Base-by-base conservation (phyloP, 2,888 invertebrate species). In the Camptogramma bilineatum region DNA sequence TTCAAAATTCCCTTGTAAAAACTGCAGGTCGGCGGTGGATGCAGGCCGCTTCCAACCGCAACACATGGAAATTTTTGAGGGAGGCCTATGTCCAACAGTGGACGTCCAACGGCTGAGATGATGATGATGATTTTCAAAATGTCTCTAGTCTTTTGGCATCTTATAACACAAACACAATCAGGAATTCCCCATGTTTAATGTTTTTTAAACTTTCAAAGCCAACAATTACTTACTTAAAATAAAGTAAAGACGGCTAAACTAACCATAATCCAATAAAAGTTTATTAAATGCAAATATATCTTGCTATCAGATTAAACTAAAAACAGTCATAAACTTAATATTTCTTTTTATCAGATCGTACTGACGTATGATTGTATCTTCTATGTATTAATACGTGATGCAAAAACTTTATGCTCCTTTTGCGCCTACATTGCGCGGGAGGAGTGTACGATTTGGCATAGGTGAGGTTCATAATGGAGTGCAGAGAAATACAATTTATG, bases 161-260 rank as follows among this genome's bases (percentile, higher is more conserved):
- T 53, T 53, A 21, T 13, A 17, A 44, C n/a, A 13, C 34, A 39
- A 24, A 52, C 9, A 28, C 9, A n/a, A 58, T 21, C n/a, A 52
- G 28, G 44, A 51, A 50, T 16, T 56, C 10, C 48, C 21, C n/a
- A 34, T 10, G 9, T 56, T 48, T 39, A 39, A 48, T 48, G 21
- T 13, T 50, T 50, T 50, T 50, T 57, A 10, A 56, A n/a, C 28
- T 2, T 55, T 28, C 28, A 16, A 24, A 44, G 28, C 44, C 17
- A 28, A 54, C 28, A 28, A 17, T 44, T 31, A 21, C 54, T 48
- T 48, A 48, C 3, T 5, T 0, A 13, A 47, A 19, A 5, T 13
- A 21, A 48, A 48, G 19, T 21, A 48, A 48, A 24, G 3, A 48
- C n/a, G 34, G 34, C 34, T 34, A 13, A 39, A 39, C 4, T 13